Base-by-base conservation (phyloP, 2,888 invertebrate genomes). In the Norana najaformis region DNA sequence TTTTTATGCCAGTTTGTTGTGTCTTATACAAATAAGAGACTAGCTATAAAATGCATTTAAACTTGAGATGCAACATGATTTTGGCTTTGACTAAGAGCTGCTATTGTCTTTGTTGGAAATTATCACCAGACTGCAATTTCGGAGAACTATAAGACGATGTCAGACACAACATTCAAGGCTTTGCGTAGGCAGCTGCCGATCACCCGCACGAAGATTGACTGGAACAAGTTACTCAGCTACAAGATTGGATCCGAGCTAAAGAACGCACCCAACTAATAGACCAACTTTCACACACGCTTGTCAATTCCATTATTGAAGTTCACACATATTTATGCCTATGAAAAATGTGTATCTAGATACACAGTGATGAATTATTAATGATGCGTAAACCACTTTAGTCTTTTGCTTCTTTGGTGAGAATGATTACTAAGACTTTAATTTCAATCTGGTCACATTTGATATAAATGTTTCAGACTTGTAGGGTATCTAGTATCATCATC, bases 101-200 rank as follows among this genome's bases (percentile, higher is more conserved):
- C n/a, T n/a, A n/a, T n/a, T n/a, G 8, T 4, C 0, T 20, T 47
- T 47, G 20, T 47, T 47, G 47, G 20, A 16, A 5, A 23, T 69
- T 69, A 30, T n/a, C 4, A n/a, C 30, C 93, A 95, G 95, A 94
- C 92, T 91, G 95, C 95, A 39, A 95, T 96, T 92, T 95, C 95
- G 90, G 99, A 99, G 95, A 99, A 99, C 96, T 99, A 99, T 96
- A 97, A 98, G 95, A 98, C 98, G 82, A 99, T 99, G 99, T 99
- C 98, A 92, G 99, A 99, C 95, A 99, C 99, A 89, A 99, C 99
- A 88, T 99, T 99, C 96, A 99, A 99, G 96, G 99, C 99, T 92
- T 96, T 99, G 95, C 96, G 99, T 93, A 97, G 99, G 94, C 97
- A 98, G 95, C 96, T 99, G 95, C 99, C 99, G 38, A 98, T 99